These are phyloP conservation scores for Megalops atlanticus DNA, from an alignment of 2,113 vertebrate genomes.

Conservation along the genomic window DNA sequence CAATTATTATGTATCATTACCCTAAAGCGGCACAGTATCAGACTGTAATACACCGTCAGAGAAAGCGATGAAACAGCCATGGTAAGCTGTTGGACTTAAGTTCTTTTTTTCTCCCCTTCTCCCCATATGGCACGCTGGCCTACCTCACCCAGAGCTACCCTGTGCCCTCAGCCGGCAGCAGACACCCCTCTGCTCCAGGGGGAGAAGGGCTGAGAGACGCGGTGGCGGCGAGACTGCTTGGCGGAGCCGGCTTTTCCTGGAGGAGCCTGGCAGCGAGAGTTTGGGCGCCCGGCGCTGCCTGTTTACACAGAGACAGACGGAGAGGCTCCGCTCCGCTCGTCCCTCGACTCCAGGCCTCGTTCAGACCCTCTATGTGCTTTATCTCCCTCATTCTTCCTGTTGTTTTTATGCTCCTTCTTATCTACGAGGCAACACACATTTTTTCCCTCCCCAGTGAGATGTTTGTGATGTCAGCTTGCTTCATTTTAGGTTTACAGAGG, in stretches of 20 bases:
- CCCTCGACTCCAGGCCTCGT: constrained; percentile 17
- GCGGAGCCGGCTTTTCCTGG: neutral
- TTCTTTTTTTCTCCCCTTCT: neutral
- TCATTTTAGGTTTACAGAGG: constrained; percentile 18
- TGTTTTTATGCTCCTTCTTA: no score
- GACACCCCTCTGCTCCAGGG: neutral
- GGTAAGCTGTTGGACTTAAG: neutral
- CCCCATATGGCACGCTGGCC: constrained; percentile 2
- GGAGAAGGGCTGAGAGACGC: neutral
- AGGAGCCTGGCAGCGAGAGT: constrained; percentile 5
- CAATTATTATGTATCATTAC: no score
- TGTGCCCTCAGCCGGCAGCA: constrained; percentile 19
- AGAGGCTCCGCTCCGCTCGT: constrained; percentile 26
- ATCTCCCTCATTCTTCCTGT: neutral
- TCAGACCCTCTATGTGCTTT: constrained; percentile 16
- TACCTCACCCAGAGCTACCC: constrained; percentile 1
- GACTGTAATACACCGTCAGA: neutral
- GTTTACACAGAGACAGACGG: constrained; percentile 45
- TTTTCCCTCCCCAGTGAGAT: neutral
- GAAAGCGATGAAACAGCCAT: neutral
- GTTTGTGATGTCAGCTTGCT: neutral
- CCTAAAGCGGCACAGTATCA: neutral
- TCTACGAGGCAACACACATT: neutral
- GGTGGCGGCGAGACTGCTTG: neutral
- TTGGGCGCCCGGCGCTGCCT: neutral